phyloP scores from a whole-genome alignment of 2,888 invertebrate genomes.

The Melangyna quadrimaculata region DNA sequence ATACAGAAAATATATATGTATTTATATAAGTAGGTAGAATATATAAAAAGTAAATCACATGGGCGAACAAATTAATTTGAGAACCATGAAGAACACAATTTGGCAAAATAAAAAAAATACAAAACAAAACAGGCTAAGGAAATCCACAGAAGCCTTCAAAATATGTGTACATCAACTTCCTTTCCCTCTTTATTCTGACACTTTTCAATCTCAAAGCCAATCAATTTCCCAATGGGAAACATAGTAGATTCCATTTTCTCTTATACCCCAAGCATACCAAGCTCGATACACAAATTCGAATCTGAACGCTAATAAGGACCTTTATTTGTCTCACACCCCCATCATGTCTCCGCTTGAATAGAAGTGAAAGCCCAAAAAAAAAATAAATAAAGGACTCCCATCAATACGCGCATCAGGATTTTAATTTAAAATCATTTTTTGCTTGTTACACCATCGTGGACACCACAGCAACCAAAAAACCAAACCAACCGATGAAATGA shows the following conservation, averaged over 20 bases:
- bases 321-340: constrained; percentile 45
- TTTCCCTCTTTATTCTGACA: constrained; percentile 37
- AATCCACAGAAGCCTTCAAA: constrained; percentile 32
- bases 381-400: constrained; percentile 56
- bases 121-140: constrained; percentile 7
- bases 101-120: constrained; percentile 15
- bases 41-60: constrained; percentile 55
- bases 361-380: constrained; percentile 37
- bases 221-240: constrained; percentile 61
- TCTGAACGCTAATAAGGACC: constrained; percentile 58
- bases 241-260: not conserved
- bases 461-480: constrained; percentile 71
- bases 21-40: not conserved
- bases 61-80: constrained; percentile 70
- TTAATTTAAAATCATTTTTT: constrained; percentile 72
- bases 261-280: not conserved
- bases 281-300: constrained; percentile 6
- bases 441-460: constrained; percentile 69
- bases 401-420: constrained; percentile 71
- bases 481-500: constrained; percentile 66
- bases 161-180: constrained; percentile 7
- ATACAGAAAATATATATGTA: not conserved
- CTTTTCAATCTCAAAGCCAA: constrained; percentile 70
- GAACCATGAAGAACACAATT: constrained; percentile 61
- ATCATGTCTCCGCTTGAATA: not conserved